Base-by-base conservation (phyloP, 2,888 invertebrate genomes). In the Carcina quercana region DNA sequence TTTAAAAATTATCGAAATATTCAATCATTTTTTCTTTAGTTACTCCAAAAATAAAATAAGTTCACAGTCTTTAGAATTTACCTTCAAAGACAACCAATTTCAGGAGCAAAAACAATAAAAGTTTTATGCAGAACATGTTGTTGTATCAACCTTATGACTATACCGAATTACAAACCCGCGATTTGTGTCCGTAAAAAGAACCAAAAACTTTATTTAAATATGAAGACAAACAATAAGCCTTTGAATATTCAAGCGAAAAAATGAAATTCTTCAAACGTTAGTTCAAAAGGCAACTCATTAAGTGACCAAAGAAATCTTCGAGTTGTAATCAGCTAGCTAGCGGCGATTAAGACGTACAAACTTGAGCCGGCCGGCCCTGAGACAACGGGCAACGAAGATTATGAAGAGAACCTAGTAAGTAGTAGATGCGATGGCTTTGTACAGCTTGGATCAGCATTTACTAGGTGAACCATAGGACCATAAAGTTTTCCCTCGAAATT, bases 291-390 rank as follows among this genome's bases (percentile, higher is more conserved):
- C 59, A 58, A 62, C 58, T 72, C 60, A 73, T 72, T 72, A 69
- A 63, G 58, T 66, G 62, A 48, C 61, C 52, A 57, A 67, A 66
- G 64, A 69, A 73, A 64, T 65, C 57, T 66, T 66, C 54, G 59
- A 53, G 45, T 59, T 66, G 66, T 75, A 72, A 76, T 78, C 67
- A 76, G 63, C 61, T 70, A 41, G 70, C 73, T 72, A 43, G 61
- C 62, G 70, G 72, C 68, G 64, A 75, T 72, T 74, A 72, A 72
- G 68, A 69, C 59, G 62, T 57, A 63, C 57, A 71, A 75, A 75
- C 61, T 78, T 67, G 52, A 59, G 50, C 59, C 52, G 59, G 50
- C 59, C 52, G 59, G 49, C 65, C 59, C 56, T 62, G 62, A 67
- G 69, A 73, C 69, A 73, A 66, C 54, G 50, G 39, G 29, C 25